Base-by-base conservation (phyloP, 2,113 vertebrate species). In the Falcunculus frontatus region DNA sequence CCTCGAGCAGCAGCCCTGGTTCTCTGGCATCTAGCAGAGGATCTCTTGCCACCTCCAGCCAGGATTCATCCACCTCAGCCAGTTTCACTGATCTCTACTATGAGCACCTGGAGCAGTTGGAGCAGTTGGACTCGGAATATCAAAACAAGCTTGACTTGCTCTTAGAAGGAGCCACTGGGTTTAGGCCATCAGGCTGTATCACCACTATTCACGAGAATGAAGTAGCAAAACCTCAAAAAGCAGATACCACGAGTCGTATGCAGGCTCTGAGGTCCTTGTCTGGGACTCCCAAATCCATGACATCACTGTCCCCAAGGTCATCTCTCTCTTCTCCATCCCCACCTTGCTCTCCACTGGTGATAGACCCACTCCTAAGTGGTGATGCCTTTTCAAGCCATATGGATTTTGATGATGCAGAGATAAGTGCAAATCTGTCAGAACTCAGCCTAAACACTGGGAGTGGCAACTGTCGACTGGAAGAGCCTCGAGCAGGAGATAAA, bases 201-300 rank as follows among this genome's bases (percentile, higher is more conserved):
- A 99, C 99, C 95, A 99, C 99, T 90, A 99, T 99, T 86, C 99
- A 99, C 0, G 99, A 99, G 89, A 98, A 99, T 0, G 99, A 99
- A 85, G 99, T 99, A 92, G 98, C 97, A 11, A 98, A 98, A 89
- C 97, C 98, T 60, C 98, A 97, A 60, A 97, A 94, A 92, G 79
- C 60, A 0, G 98, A 98, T 35, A 56, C 89, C 16, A 81, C 77
- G 67, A 65, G 94, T 84, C 98, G 98, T 72, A 81, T 99, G 42
- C 99, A 99, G 90, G 97, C 96, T 20, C 98, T 99, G 72, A 98
- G 97, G 76, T 98, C 98, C 8, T 96, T 98, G 46, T 98, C 98
- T 4, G 99, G 99, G 79, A 99, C 99, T 39, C 99, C 99, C 1
- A 98, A 96, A 89, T 99, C 99, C 21, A 98, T 99, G 98, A 99